phyloP scores from a whole-genome alignment of 2,797 vertebrate genomes.

The Acipenser oxyrinchus region DNA sequence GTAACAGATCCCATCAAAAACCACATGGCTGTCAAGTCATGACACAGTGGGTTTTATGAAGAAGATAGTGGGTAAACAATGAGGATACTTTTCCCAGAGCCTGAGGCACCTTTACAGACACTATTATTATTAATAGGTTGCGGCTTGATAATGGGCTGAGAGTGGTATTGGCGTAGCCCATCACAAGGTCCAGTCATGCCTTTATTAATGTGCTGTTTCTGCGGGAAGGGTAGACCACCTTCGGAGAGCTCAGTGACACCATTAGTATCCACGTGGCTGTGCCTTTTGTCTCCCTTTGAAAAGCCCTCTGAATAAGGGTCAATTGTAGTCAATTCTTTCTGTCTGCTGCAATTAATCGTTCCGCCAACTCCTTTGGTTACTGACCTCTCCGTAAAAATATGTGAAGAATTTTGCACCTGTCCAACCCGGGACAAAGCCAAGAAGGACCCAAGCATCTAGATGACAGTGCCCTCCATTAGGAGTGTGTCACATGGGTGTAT shows the following conservation, averaged over 20 bases:
- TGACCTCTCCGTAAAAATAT: slow-evolving; percentile 54
- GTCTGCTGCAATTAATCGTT: slow-evolving; percentile 61
- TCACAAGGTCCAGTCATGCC: background rate
- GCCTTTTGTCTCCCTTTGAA: slow-evolving; percentile 65
- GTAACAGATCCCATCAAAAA: no score
- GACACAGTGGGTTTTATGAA: no score
- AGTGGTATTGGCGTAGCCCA: background rate
- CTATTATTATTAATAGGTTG: no score
- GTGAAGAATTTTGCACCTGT: slow-evolving; percentile 54
- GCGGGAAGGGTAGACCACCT: slow-evolving; percentile 40
- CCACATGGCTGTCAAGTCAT: no score
- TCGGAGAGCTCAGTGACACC: slow-evolving; percentile 51
- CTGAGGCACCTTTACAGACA: no score
- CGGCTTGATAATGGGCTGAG: no score
- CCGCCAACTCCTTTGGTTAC: slow-evolving; percentile 54
- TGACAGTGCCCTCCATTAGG: background rate
- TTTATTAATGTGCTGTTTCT: slow-evolving; percentile 10
- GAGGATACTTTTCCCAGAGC: no score
- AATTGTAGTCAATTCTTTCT: slow-evolving; percentile 69
- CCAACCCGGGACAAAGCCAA: slow-evolving; percentile 40
- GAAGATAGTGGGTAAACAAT: no score
- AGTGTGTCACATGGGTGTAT: no score
- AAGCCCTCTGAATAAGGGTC: slow-evolving; percentile 65
- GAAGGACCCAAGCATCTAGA: background rate
- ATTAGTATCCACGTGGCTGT: slow-evolving; percentile 69